Conservation (phyloP, 2,113 vertebrate genomes). For the Budorcas taxicolor region DNA sequence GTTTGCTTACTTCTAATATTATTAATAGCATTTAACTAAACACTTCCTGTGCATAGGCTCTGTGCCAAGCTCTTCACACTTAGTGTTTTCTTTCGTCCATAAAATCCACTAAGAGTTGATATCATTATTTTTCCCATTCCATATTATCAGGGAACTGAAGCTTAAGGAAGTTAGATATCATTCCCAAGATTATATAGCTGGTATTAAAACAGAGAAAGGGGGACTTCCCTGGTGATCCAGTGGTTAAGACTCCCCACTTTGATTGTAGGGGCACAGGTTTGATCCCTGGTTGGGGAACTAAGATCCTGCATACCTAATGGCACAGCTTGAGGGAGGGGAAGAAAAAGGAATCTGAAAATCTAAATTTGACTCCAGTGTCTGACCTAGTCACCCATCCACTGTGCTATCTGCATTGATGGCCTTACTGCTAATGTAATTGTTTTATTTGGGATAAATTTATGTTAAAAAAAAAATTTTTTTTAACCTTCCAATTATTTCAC, state of each 20-base stretch:
- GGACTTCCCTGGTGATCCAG: not conserved
- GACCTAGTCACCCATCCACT: not conserved
- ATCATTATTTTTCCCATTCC: not conserved
- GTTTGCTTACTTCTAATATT: not conserved
- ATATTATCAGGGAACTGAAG: not conserved
- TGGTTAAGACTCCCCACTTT: not conserved
- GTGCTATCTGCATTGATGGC: not conserved
- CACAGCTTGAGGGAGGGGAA: not conserved
- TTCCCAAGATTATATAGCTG: not conserved
- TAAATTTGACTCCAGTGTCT: not conserved
- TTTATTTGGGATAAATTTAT: conserved; percentile 16
- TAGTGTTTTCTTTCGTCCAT: not conserved
- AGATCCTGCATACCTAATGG: not conserved
- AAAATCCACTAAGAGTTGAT: not conserved
- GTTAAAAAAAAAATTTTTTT: not conserved
- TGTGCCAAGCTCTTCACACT: not conserved
- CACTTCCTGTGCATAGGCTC: not conserved
- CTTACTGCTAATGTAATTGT: conserved; percentile 9
- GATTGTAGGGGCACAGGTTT: not conserved
- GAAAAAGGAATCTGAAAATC: not conserved
- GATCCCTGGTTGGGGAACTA: not conserved
- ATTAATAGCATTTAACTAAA: not conserved
- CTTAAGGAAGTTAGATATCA: not conserved
- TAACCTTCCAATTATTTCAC: not conserved
- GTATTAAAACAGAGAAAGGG: not conserved